Percentiles rank a stretch among this genome's conserved stretches.
Evolutionary conservation across 2,888 invertebrate genomes (phyloP).

Genomic region (Drosophila mimetica): DNA sequence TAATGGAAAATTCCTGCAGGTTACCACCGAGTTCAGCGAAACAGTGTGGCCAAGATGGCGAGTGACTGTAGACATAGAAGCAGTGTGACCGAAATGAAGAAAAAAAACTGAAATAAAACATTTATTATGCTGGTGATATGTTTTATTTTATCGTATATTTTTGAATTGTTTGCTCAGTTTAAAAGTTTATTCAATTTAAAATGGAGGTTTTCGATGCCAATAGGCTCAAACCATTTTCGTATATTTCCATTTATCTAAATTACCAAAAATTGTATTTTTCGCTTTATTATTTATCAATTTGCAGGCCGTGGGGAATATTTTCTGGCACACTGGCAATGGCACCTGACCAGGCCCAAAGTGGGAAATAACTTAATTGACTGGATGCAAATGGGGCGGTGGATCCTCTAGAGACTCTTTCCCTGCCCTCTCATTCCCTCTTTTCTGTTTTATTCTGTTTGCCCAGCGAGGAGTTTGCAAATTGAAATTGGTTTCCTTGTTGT

Average conservation of each 20-base stretch:
- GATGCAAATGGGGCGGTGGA: neutral
- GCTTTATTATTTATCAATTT: constrained; percentile 37
- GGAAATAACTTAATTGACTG: constrained; percentile 36
- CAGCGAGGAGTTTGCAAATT: constrained; percentile 33
- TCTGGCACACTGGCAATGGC: constrained; percentile 16
- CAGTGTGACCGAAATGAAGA: constrained; percentile 24
- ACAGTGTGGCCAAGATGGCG: constrained; percentile 27
- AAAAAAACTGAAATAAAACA: neutral
- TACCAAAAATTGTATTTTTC: constrained; percentile 8
- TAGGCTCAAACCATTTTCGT: neutral
- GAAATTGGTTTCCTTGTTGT: constrained; percentile 24
- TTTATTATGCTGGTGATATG: too few species aligned
- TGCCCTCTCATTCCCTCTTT: neutral
- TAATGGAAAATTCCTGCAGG: constrained; percentile 46
- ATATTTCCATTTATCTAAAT: constrained; percentile 23
- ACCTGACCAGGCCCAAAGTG: constrained; percentile 23
- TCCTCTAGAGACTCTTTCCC: constrained; percentile 8
- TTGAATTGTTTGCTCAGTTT: neutral
- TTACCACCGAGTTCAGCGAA: neutral
- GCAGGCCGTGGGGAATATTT: constrained; percentile 11
- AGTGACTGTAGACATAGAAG: neutral
- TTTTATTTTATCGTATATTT: neutral
- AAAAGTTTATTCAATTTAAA: neutral
- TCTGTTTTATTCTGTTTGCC: constrained; percentile 17
- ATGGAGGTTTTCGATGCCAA: neutral